Conservation (phyloP, 2,797 vertebrate genomes). For the Oceanodroma leucorhoa region DNA sequence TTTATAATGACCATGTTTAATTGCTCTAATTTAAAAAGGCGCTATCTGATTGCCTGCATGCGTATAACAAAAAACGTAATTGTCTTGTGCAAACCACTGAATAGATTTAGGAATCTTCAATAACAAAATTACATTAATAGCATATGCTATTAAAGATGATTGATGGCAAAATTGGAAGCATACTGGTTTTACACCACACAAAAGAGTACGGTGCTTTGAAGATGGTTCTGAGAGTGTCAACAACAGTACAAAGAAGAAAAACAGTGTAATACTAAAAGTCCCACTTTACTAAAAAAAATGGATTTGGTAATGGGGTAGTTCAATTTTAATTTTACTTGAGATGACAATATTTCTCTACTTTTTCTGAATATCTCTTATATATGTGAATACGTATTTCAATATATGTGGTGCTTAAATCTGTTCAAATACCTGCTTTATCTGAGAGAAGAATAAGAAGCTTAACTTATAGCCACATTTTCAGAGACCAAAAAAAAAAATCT, state of each 20-base stretch:
- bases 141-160: conserved; percentile 82
- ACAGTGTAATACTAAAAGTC: conserved; percentile 19
- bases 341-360: neutral
- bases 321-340: neutral
- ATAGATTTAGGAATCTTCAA: conserved; percentile 79
- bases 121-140: conserved; percentile 83
- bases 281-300: conserved; percentile 16
- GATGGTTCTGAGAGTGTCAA: conserved; percentile 63
- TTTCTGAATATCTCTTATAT: neutral
- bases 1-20: conserved; percentile 75
- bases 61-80: conserved; percentile 77
- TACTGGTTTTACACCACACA: conserved; percentile 72
- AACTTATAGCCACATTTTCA: neutral
- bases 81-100: conserved; percentile 76
- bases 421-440: neutral
- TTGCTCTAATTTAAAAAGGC: conserved; percentile 73
- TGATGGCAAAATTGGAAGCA: conserved; percentile 81
- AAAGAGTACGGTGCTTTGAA: conserved; percentile 69
- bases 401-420: neutral
- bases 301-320: neutral
- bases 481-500: neutral
- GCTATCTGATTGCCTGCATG: conserved; percentile 69
- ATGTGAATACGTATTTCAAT: neutral
- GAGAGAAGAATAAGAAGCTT: neutral
- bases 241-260: conserved; percentile 63